phyloP scores from a whole-genome alignment of 2,888 invertebrate genomes.

The Platycheirus rosarum region DNA sequence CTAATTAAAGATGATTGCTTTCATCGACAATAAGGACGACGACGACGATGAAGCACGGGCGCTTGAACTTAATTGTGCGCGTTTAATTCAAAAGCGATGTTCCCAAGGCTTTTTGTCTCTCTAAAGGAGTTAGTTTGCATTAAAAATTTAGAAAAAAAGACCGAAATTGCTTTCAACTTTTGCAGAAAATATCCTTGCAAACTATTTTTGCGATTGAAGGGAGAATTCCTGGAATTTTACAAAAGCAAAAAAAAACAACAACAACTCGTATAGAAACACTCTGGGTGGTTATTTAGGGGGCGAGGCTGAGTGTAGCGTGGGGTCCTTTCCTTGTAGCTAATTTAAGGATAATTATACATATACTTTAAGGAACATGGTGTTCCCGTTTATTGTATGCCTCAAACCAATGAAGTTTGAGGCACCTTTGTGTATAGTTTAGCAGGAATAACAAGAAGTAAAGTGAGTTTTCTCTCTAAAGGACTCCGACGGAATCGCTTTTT shows the following conservation, averaged over 20 bases:
- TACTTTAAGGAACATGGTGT: constrained; percentile 31
- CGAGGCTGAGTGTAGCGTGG: constrained; percentile 33
- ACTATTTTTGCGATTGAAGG: constrained; percentile 55
- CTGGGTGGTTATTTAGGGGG: constrained; percentile 42
- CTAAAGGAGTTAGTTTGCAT: constrained; percentile 52
- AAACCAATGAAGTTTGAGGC: constrained; percentile 37
- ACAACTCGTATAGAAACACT: too few relatives aligned
- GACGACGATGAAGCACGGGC: not conserved
- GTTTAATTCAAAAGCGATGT: constrained; percentile 57
- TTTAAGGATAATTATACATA: constrained; percentile 71
- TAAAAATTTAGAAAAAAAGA: constrained; percentile 61
- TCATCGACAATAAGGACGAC: constrained; percentile 29
- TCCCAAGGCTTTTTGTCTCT: constrained; percentile 20
- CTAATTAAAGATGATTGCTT: constrained; percentile 73
- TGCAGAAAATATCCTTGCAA: constrained; percentile 5
- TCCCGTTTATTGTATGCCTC: constrained; percentile 28
- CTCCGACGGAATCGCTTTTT: constrained; percentile 45
- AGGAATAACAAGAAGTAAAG: constrained; percentile 28
- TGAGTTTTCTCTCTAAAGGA: constrained; percentile 60
- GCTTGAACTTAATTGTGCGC: constrained; percentile 60
- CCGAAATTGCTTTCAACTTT: constrained; percentile 34
- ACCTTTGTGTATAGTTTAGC: constrained; percentile 19
- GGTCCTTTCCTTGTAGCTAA: constrained; percentile 50
- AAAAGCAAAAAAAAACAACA: not conserved
- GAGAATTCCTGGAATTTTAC: constrained; percentile 37